Evolutionary conservation across 1,140 invertebrate species (phyloP), one percentile per base, ranked within the genome.

Genomic region (Bactericera cockerelli): DNA sequence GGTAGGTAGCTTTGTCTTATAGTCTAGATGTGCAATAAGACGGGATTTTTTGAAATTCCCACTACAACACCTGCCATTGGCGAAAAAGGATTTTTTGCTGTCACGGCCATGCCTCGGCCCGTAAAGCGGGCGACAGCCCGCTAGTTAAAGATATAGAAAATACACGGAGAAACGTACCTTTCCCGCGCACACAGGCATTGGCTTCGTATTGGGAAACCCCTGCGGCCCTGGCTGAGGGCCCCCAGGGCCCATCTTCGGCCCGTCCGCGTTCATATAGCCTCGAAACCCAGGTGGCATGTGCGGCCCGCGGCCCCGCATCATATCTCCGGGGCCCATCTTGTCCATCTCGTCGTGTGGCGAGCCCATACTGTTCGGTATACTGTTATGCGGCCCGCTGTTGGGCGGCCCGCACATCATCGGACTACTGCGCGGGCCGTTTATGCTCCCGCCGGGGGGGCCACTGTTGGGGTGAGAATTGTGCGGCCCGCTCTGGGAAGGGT

Each of bases 151-250:
- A n/a, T n/a, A n/a, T n/a, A n/a, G n/a, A n/a, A n/a, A n/a, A n/a
- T n/a, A n/a, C n/a, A n/a, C n/a, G n/a, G n/a, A n/a, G n/a, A n/a
- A n/a, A n/a, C 66, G 65, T 71, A 92, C 86, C 78, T 91, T 92
- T 33, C 87, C 88, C 39, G 87, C 86, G 71, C 86, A 87, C 55
- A 92, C 87, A 65, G 88, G 85, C 86, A 92, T 89, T 24, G 87
- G 85, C 66, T 81, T 81, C 10, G 78, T 75, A 36, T 68, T 62
- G 64, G 67, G 59, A 56, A 65, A 65, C 22, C 54, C 53, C 25
- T 14, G 10, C 24, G 4, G 1, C 22, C 59, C 4, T 28, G 26
- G 4, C 31, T n/a, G 2, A 22, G 21, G 36, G 26, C 28, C 42
- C n/a, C n/a, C n/a, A 19, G 42, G 28, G 22, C 24, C 14, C 53